Base-by-base conservation (phyloP, 1,140 invertebrate genomes). In the Lithobius niger region DNA sequence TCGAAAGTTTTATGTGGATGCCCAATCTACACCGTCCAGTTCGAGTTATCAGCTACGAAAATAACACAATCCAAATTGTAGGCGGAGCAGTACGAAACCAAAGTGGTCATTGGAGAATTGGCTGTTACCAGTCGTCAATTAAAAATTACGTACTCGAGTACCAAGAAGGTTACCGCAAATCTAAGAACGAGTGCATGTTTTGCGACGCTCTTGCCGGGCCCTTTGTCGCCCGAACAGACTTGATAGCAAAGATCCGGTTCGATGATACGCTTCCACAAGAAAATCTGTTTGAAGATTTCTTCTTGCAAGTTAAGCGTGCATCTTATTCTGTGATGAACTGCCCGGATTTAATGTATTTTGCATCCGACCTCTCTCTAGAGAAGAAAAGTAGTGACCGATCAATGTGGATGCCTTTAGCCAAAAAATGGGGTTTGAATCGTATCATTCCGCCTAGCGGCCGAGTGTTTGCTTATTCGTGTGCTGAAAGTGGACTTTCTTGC, bases 131-230 rank as follows among this genome's bases (percentile, higher is more conserved):
- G n/a, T n/a, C n/a, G n/a, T n/a, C n/a, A n/a, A n/a, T n/a, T n/a
- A n/a, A n/a, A n/a, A n/a, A n/a, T n/a, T n/a, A n/a, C n/a, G n/a
- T n/a, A n/a, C n/a, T n/a, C n/a, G n/a, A n/a, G n/a, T n/a, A n/a
- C n/a, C n/a, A n/a, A n/a, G n/a, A n/a, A n/a, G n/a, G n/a, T n/a
- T n/a, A n/a, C n/a, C n/a, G n/a, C n/a, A n/a, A n/a, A n/a, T 69
- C 66, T 1, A 45, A 56, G 4, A 56, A 60, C 16, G 67, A 65
- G 50, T 70, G 67, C 42, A 63, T 67, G 57, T 64, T 63, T 54
- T 69, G 67, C 60, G 67, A 68, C 55, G 61, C 62, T 27, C 45
- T 66, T 6, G 55, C 57, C 28, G 66, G 62, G 2, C 64, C 67
- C 16, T 69, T 69, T 60, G 48, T 68, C 1, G 57, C 60, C 0